Percentiles rank a stretch among this genome's conserved stretches.
These are phyloP conservation scores for Sebastes elongatus DNA, from an alignment of 2,797 vertebrate species.

Conservation along the genomic window DNA sequence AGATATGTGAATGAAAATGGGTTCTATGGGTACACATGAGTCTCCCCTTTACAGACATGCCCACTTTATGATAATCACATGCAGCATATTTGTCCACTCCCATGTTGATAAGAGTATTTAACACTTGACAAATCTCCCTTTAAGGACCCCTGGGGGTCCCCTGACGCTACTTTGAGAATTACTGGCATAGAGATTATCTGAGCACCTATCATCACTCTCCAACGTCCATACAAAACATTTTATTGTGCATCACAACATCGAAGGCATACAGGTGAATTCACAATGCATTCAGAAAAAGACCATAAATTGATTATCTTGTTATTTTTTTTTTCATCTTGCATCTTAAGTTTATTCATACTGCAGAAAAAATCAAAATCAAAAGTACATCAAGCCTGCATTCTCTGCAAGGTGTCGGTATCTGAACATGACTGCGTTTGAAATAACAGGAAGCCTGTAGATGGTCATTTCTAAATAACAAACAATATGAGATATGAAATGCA, in stretches of 20 bases:
- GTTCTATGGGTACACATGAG: no score
- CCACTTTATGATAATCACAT: no score
- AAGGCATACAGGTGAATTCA: not conserved
- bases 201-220: accelerated
- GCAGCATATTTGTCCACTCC: no score
- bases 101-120: no score
- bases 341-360: conserved; percentile 7
- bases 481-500: not conserved
- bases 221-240: conserved; percentile 13
- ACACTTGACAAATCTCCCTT: no score
- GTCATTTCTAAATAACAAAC: not conserved
- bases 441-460: not conserved
- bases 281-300: not conserved
- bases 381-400: not conserved
- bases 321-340: not conserved
- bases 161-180: no score
- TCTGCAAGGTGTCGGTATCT: not conserved
- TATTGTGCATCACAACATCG: conserved; percentile 6
- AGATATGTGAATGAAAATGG: no score
- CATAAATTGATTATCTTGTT: not conserved
- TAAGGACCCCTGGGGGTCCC: no score
- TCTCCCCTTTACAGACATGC: no score
- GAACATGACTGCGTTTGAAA: not conserved
- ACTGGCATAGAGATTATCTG: not conserved
- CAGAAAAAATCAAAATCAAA: conserved; percentile 10